A percentile compares a stretch with the other conserved stretches of the same genome.
These are phyloP conservation scores for Drosophila mayri DNA, from an alignment of 1,140 invertebrate species.

Conservation along the genomic window DNA sequence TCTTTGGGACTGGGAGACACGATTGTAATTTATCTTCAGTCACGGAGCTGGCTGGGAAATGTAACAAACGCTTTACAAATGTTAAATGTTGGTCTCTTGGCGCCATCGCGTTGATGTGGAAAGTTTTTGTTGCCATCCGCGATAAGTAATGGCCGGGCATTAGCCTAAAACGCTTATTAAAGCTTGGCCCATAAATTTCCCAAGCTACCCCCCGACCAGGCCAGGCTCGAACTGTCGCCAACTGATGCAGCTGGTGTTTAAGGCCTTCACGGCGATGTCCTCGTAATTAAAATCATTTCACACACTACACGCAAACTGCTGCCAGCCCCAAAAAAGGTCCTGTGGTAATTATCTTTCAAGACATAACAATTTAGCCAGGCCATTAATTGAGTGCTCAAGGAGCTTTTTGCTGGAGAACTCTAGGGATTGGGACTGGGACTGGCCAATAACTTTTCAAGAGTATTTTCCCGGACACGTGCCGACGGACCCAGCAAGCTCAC, in stretches of 20 bases:
- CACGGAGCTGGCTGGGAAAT: slow-evolving; percentile 62
- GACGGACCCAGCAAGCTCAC: slow-evolving; percentile 26
- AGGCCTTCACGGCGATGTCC: slow-evolving; percentile 4
- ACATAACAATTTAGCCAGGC: slow-evolving; percentile 83
- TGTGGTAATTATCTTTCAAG: slow-evolving; percentile 79
- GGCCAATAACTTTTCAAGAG: slow-evolving; percentile 34
- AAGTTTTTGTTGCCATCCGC: slow-evolving; percentile 52
- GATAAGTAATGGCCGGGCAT: slow-evolving; percentile 75
- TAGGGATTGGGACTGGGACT: slow-evolving; percentile 34
- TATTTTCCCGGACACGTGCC: slow-evolving; percentile 61
- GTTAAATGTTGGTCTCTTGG: slow-evolving; percentile 81
- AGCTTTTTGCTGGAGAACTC: slow-evolving; percentile 16
- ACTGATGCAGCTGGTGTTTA: slow-evolving; percentile 56
- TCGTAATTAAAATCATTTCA: slow-evolving; percentile 84
- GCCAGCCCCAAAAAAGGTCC: slow-evolving; percentile 53
- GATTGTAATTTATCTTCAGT: slow-evolving; percentile 76
- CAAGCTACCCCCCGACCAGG: background rate
- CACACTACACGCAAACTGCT: slow-evolving; percentile 71
- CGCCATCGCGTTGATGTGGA: slow-evolving; percentile 70
- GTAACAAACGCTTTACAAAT: slow-evolving; percentile 76
- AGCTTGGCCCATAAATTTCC: slow-evolving; percentile 66
- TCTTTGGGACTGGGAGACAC: slow-evolving; percentile 44
- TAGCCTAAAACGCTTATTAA: slow-evolving; percentile 81
- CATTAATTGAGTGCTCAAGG: slow-evolving; percentile 70
- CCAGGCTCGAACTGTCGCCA: slow-evolving; percentile 56